Base-by-base conservation (phyloP, 2,797 vertebrate genomes). In the Enteromius paludinosus region DNA sequence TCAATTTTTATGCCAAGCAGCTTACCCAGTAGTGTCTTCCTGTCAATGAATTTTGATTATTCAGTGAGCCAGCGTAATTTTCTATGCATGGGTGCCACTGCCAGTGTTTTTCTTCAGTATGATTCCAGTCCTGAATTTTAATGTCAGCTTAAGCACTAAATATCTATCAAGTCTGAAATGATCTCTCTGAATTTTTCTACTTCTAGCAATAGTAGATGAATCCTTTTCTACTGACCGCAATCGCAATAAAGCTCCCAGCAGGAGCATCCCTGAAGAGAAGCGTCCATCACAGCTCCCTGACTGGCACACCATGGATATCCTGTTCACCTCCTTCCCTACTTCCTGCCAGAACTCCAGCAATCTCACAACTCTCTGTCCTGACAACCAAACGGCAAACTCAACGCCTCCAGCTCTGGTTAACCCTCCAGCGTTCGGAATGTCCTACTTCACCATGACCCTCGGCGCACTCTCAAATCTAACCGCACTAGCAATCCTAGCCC, bases 361-460 rank as follows among this genome's bases (percentile, higher is more conserved):
- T 83, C 85, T 81, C 41, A 88, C 85, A 23, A 74, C 74, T 3
- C 61, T 73, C 4, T 66, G 62, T 41, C 71, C 47, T 8, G 43
- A n/a, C 33, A 79, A 86, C 38, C 49, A 18, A 10, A 84, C 49
- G 28, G 14, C 38, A 8, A 92, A 89, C 81, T 84, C 71, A 30
- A 90, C 80, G 30, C 17, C 82, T 17, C 41, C n/a, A 4, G 4
- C 56, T 52, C 3, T 69, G 0, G 2, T 65, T 41, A 85, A 3
- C 54, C 69, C 74, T 25, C 62, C 77, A 17, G 75, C 66, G n/a
- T 87, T 93, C 15, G 89, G 79, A 3, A 85, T 94, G 82, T 93
- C 93, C 78, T 92, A 91, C 86, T 92, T 94, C 88, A 93, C 91
- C 54, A 94, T 95, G 94, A 90, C 82, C 30, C 88, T 94, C 59